Evolutionary conservation across 2,797 vertebrate genomes (phyloP), one percentile per base, ranked within the genome.

Genomic region (Vespertilio murinus): DNA sequence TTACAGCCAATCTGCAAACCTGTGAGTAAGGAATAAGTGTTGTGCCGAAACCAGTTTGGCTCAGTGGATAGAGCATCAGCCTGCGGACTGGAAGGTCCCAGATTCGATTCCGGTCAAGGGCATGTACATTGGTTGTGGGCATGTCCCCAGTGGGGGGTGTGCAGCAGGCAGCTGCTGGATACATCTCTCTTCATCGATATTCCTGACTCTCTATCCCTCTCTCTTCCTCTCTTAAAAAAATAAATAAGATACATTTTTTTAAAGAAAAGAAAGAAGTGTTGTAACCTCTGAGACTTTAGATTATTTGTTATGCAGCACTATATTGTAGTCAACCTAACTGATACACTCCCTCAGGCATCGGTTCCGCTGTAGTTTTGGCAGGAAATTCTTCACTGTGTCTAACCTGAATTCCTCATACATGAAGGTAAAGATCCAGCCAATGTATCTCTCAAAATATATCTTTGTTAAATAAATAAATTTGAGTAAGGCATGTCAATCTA

Each of bases 381-480:
- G 45, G 33, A 91, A 80, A 30, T 78, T 78, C 79, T 84, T 91
- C 33, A 56, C 33, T n/a, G 38, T 45, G 30, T 81, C 80, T 96
- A 67, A 67, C 18, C n/a, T n/a, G 79, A 90, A 70, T 65, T 35
- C 54, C 6, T 88, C 40, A 45, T n/a, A 30, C n/a, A 23, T 71
- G n/a, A 90, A 82, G 10, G 70, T 47, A 83, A 93, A 56, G 6
- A 79, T 75, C 25, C 88, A 54, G 75, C 74, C 42, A 61, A 61
- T 14, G 59, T 61, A 6, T 30, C 59, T 61, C 28, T 61, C 28
- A 61, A 80, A 89, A 89, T 82, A 42, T 11, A 17, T 38, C 47
- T 8, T n/a, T 74, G 14, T 74, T 69, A 88, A 91, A 80, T 93
- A 85, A 87, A 40, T 45, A 74, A 83, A 42, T 88, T 64, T 83